phyloP scores from a whole-genome alignment of 2,888 invertebrate species.

The Epinotia demarniana region DNA sequence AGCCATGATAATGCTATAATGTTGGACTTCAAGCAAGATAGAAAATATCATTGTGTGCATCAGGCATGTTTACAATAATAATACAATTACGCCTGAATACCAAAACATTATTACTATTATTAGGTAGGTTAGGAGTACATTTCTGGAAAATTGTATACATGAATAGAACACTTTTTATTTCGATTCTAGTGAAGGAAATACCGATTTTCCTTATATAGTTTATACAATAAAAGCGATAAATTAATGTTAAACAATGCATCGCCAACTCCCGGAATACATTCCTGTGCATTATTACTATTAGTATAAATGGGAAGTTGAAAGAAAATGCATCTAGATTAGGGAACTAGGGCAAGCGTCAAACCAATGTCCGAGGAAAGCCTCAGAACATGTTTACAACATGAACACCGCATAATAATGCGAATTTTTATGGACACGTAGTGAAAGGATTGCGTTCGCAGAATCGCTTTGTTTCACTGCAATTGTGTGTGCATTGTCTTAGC shows the following conservation, averaged over 20 bases:
- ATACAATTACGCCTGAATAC: no score
- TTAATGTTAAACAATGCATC: not conserved
- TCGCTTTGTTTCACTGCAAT: conserved; percentile 31
- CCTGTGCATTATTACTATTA: not conserved
- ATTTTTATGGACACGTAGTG: conserved; percentile 27
- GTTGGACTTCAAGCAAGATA: no score
- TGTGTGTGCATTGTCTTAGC: conserved; percentile 53
- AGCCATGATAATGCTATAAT: no score
- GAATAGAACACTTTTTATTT: no score
- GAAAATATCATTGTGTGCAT: no score
- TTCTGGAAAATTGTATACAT: no score
- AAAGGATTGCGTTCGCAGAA: conserved; percentile 26
- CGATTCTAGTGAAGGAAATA: no score
- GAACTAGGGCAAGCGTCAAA: conserved; percentile 7
- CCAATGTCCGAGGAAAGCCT: conserved; percentile 2
- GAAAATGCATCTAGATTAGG: not conserved
- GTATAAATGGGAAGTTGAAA: conserved; percentile 22
- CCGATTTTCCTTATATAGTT: not conserved
- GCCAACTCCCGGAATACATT: not conserved
- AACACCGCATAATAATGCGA: conserved; percentile 8
- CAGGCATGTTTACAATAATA: no score
- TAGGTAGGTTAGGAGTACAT: no score
- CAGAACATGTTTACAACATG: conserved; percentile 20
- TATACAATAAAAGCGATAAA: not conserved
- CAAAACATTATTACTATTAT: no score